These are phyloP conservation scores for Zaprionus davidi DNA, from an alignment of 1,140 invertebrate genomes.

Conservation along the genomic window DNA sequence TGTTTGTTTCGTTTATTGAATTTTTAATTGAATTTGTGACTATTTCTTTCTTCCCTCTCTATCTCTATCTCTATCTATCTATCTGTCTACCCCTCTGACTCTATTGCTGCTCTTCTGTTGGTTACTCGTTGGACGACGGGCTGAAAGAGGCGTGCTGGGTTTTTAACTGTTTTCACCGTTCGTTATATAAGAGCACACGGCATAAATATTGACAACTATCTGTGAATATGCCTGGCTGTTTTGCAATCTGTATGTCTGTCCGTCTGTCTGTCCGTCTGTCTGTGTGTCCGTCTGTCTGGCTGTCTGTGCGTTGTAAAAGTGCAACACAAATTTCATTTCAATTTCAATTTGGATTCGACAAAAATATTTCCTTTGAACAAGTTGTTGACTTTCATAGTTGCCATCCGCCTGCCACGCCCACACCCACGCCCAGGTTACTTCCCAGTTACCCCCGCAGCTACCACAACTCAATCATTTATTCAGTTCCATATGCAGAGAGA, in stretches of 20 bases:
- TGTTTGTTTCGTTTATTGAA: conserved; percentile 60
- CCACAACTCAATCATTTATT: conserved; percentile 37
- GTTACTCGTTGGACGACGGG: neutral
- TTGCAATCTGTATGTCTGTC: neutral
- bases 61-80: conserved; percentile 9
- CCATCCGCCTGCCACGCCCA: neutral
- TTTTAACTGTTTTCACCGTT: conserved; percentile 7
- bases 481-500: neutral
- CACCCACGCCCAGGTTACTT: neutral
- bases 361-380: conserved; percentile 30
- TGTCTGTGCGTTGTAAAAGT: conserved; percentile 1
- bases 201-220: conserved; percentile 13
- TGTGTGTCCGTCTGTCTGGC: neutral
- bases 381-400: conserved; percentile 23
- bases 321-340: conserved; percentile 34
- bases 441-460: neutral
- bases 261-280: neutral
- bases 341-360: conserved; percentile 29
- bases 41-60: conserved; percentile 50
- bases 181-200: conserved; percentile 12
- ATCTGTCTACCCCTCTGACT: neutral
- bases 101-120: neutral
- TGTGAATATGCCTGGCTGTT: neutral
- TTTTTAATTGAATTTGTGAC: conserved; percentile 78
- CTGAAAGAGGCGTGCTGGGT: neutral